Evolutionary conservation across 2,797 vertebrate species (phyloP).

Genomic region (Sphenopsis melanotis): DNA sequence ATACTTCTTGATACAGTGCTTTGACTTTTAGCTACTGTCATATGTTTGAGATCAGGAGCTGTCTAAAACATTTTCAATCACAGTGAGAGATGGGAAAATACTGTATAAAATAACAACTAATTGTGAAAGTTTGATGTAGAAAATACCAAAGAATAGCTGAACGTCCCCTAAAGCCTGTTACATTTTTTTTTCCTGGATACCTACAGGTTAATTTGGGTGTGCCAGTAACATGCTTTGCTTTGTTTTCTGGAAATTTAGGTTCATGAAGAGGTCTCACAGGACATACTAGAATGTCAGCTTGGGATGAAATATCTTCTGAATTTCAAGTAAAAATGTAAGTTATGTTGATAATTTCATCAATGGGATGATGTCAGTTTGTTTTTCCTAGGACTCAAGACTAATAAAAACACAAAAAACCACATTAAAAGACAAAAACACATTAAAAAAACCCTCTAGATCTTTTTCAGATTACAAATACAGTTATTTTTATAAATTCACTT

Average conservation of each 20-base stretch:
- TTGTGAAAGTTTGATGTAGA: neutral
- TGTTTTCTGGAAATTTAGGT: neutral
- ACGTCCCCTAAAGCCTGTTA: neutral
- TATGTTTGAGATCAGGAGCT: neutral
- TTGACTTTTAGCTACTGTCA: neutral
- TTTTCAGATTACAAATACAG: neutral
- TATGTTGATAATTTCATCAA: neutral
- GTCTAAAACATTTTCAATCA: neutral
- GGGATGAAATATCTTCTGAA: neutral
- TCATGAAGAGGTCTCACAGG: neutral
- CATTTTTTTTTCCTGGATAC: neutral
- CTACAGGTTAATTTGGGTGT: neutral
- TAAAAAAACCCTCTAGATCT: fast-evolving
- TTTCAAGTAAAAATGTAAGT: neutral
- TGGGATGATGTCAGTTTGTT: neutral
- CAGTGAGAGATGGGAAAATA: neutral
- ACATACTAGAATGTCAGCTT: neutral
- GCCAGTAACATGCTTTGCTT: neutral
- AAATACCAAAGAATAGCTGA: neutral
- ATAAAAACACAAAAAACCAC: neutral
- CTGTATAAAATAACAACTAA: neutral
- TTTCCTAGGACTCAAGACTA: neutral
- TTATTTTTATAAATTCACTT: neutral
- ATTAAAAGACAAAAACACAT: neutral
- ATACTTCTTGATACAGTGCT: neutral